A percentile compares a stretch with the other conserved stretches of the same genome.
These are phyloP conservation scores for Babyrousa celebensis DNA, from an alignment of 2,797 vertebrate species.

Conservation along the genomic window DNA sequence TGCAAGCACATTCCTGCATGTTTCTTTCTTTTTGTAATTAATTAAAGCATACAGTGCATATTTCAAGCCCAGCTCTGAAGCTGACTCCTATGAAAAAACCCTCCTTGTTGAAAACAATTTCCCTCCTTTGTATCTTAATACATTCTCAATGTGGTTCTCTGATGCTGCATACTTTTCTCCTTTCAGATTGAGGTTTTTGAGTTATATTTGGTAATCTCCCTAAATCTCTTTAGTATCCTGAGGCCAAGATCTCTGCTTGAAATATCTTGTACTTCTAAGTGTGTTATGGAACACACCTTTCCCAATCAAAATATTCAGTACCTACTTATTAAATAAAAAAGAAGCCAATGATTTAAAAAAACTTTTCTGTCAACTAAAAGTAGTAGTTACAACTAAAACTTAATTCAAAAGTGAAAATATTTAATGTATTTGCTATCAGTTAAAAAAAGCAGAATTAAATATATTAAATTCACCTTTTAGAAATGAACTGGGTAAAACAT, in stretches of 20 bases:
- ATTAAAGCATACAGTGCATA: neutral
- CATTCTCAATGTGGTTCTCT: neutral
- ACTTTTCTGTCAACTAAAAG: neutral
- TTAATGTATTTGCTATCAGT: neutral
- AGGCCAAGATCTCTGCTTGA: neutral
- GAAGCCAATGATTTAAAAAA: slow-evolving; percentile 4
- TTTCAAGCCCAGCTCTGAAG: neutral
- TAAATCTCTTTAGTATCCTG: neutral
- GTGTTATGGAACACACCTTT: neutral
- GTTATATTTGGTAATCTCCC: neutral
- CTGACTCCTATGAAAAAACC: neutral
- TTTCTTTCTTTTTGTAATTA: slow-evolving; percentile 38
- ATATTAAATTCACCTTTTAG: neutral
- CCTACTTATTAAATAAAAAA: neutral
- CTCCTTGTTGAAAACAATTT: neutral
- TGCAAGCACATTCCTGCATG: slow-evolving; percentile 64
- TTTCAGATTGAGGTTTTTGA: slow-evolving; percentile 28
- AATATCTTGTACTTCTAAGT: neutral
- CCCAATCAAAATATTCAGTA: neutral
- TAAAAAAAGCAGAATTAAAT: slow-evolving; percentile 48
- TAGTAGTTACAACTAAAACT: neutral
- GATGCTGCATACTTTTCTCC: neutral
- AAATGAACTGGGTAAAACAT: neutral
- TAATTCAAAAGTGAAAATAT: neutral
- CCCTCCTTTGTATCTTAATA: neutral